Conservation (phyloP, 2,113 vertebrate species). For the Platichthys flesus region DNA sequence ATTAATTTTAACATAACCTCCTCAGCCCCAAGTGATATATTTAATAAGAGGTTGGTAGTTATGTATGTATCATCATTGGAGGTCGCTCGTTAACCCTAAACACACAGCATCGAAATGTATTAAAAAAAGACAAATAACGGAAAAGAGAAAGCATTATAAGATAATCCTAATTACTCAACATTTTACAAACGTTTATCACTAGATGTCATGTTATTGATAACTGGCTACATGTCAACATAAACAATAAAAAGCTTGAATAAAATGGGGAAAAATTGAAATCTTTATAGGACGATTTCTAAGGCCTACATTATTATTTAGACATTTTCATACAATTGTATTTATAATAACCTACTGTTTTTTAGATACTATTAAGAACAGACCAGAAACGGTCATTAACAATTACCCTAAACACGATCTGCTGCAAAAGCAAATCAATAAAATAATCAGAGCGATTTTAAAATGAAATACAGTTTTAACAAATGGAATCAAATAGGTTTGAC, state of each 20-base stretch:
- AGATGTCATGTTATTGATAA: not conserved
- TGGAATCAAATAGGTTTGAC: not conserved
- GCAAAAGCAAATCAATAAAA: not conserved
- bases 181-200: not conserved
- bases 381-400: not conserved
- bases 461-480: too few relatives aligned
- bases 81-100: not conserved
- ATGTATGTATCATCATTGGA: not conserved
- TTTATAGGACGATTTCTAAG: not conserved
- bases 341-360: not conserved
- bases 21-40: conserved; percentile 29
- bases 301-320: not conserved
- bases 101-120: not conserved
- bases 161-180: not conserved
- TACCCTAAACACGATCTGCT: not conserved
- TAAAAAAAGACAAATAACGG: not conserved
- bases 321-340: not conserved
- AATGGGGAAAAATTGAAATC: too few relatives aligned
- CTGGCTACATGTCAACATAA: too few relatives aligned
- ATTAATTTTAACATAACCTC: conserved; percentile 51
- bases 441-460: not conserved
- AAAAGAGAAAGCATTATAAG: not conserved
- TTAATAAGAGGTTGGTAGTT: conserved; percentile 2
- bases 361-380: not conserved
- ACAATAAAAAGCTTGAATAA: too few relatives aligned